Evolutionary conservation across 1,140 invertebrate species (phyloP).

Genomic region (Portunus trituberculatus): DNA sequence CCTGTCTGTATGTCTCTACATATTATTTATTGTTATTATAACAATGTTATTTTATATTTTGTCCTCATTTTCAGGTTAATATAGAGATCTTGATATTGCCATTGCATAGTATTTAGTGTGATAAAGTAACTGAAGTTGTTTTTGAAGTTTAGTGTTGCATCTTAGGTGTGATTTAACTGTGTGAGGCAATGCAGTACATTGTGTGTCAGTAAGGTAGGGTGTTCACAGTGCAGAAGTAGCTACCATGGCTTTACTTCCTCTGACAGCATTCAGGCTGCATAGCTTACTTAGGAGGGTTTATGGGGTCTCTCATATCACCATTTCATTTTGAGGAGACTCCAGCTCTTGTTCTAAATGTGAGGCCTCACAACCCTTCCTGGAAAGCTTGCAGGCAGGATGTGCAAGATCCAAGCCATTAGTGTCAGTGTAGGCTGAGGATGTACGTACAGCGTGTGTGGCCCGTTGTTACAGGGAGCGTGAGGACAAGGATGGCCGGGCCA

Average conservation of each 20-base stretch:
- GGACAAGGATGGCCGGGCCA: slow-evolving; percentile 69
- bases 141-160: not conserved
- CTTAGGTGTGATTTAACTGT: not conserved
- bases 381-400: not conserved
- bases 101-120: not conserved
- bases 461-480: slow-evolving; percentile 54
- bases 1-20: not conserved
- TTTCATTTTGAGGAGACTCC: not conserved
- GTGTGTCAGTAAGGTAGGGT: not conserved
- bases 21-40: not conserved
- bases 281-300: not conserved
- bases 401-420: not conserved
- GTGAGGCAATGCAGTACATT: not conserved
- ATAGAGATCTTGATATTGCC: not conserved
- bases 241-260: not conserved
- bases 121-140: no score
- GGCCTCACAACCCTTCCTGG: not conserved
- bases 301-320: not conserved
- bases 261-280: not conserved
- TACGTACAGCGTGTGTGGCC: not conserved
- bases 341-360: not conserved
- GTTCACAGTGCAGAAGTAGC: not conserved
- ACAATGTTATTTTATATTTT: not conserved
- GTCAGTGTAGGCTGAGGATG: slow-evolving; percentile 25
- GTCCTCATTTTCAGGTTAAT: not conserved